Evolutionary conservation across 2,888 invertebrate species (phyloP), one percentile per base, ranked within the genome.

Genomic region (Minunthozetes semirufus): DNA sequence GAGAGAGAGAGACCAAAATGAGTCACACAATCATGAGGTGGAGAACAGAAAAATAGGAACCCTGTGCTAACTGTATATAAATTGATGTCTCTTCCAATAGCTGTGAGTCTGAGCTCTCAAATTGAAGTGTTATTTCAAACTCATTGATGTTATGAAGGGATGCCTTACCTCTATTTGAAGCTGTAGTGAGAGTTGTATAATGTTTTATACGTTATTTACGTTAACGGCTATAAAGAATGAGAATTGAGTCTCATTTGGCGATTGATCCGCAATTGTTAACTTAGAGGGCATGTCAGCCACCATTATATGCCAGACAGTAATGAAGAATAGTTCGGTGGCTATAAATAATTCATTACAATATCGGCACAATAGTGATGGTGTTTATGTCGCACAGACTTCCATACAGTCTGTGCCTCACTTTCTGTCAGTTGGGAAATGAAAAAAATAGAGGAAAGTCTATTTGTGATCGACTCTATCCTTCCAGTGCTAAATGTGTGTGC

Each of bases 261-360:
- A 59, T 59, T 59, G 59, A 59, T 33, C 33, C 27, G 63, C 63
- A 63, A 63, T 63, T 63, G 63, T 29, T 63, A 29, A 13, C 4
- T 63, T 63, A 29, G 15, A 63, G 63, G 63, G 29, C 63, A 63
- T 63, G 63, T 63, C 63, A 27, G 15, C 33, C 29, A 19, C 63
- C 33, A 63, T 63, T 63, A 63, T 63, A 63, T 29, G 63, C 5
- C 33, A 29, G 4, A 29, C 29, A 15, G 63, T 63, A 63, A 63
- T 63, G 29, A 29, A 63, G 63, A 63, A 63, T 29, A 29, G 63
- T 63, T 53, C 33, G 27, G 5, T 25, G 9, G 63, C 63, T 63
- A 63, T 63, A 63, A 63, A 63, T 63, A 63, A 63, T 63, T 63
- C 63, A 63, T 63, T 63, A 6, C 33, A 63, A 63, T 63, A 63